phyloP scores from a whole-genome alignment of 2,888 invertebrate species.

The Isotomurus palustris region DNA sequence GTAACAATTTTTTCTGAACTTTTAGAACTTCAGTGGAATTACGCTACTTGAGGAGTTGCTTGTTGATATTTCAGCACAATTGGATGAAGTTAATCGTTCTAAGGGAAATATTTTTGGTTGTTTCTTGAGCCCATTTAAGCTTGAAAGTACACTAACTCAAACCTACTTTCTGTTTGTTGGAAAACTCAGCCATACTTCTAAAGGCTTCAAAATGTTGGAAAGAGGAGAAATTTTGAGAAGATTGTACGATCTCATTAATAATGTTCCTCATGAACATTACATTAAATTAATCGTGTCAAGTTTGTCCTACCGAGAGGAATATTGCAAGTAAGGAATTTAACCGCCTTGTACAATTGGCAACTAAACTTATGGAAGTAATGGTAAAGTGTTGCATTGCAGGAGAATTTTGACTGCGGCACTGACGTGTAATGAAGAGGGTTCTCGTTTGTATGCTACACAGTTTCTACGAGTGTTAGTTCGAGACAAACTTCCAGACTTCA shows the following conservation, averaged over 20 bases:
- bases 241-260: constrained; percentile 47
- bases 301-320: constrained; percentile 68
- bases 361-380: background rate
- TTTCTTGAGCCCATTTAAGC: constrained; percentile 79
- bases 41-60: constrained; percentile 69
- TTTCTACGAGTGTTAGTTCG: constrained; percentile 82
- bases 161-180: constrained; percentile 93
- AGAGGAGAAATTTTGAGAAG: constrained; percentile 58
- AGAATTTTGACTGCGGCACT: constrained; percentile 56
- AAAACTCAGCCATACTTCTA: constrained; percentile 57
- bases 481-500: constrained; percentile 64
- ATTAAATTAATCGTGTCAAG: constrained; percentile 89
- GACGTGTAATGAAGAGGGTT: constrained; percentile 54
- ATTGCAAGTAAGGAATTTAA: constrained; percentile 33
- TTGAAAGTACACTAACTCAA: constrained; percentile 84
- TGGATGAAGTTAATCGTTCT: constrained; percentile 63
- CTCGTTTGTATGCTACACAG: constrained; percentile 82
- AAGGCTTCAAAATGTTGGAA: constrained; percentile 65
- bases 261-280: constrained; percentile 84
- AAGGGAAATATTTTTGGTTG: constrained; percentile 78
- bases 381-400: constrained; percentile 48
- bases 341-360: background rate
- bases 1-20: background rate
- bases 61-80: constrained; percentile 69
- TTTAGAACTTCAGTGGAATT: constrained; percentile 41